These are phyloP conservation scores for Caenorhabditis sp. DNA, from an alignment of 2,888 invertebrate species.

Conservation along the genomic window DNA sequence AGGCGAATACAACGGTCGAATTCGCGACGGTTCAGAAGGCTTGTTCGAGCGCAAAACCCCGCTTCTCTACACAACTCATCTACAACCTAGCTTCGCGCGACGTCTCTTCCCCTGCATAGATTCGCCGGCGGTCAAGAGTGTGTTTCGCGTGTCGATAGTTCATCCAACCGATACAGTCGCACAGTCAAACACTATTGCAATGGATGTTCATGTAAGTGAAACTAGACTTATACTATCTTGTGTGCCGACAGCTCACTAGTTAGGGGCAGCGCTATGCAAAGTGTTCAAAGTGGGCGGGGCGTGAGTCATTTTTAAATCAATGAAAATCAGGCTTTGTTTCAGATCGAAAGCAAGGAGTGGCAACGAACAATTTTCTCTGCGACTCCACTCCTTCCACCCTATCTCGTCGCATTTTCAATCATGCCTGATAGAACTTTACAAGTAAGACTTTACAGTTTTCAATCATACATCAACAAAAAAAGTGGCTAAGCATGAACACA, in stretches of 20 bases:
- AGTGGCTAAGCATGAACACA: background rate
- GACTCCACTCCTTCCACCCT: slow-evolving; percentile 52
- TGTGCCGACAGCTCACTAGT: too few species aligned
- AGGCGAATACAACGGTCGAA: slow-evolving; percentile 44
- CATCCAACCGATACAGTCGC: slow-evolving; percentile 51
- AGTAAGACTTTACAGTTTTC: slow-evolving; percentile 32
- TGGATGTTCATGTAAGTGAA: slow-evolving; percentile 46
- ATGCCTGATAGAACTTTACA: slow-evolving; percentile 50
- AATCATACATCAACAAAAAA: too few species aligned
- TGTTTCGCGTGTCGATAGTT: slow-evolving; percentile 45
- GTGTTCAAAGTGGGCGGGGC: too few species aligned
- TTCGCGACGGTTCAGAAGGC: slow-evolving; percentile 39
- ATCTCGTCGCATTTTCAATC: slow-evolving; percentile 52
- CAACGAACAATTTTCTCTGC: slow-evolving; percentile 51
- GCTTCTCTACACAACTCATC: slow-evolving; percentile 45
- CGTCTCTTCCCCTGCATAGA: slow-evolving; percentile 53
- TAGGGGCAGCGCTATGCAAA: too few species aligned
- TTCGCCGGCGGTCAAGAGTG: slow-evolving; percentile 46
- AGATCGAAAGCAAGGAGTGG: slow-evolving; percentile 45
- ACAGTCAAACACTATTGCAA: slow-evolving; percentile 52
- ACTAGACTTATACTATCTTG: too few species aligned
- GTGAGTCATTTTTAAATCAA: too few species aligned
- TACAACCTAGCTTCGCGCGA: slow-evolving; percentile 53
- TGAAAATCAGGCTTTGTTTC: too few species aligned
- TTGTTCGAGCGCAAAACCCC: slow-evolving; percentile 28